Evolutionary conservation across 2,797 vertebrate species (phyloP).

Genomic region (Coregonus suidteri): DNA sequence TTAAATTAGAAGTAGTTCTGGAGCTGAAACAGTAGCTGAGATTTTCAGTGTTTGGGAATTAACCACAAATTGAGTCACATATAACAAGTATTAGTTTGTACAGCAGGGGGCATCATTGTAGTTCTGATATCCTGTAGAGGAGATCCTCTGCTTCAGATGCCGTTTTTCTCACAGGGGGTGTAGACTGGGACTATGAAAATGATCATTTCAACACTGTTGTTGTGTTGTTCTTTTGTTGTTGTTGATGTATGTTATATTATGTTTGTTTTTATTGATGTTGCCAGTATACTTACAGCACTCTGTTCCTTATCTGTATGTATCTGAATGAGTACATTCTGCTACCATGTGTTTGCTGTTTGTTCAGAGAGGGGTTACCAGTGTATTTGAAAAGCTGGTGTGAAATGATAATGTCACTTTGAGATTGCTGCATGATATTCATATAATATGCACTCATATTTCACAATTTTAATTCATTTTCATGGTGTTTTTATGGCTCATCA

Average conservation of each 20-base stretch:
- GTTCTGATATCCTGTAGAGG: constrained; percentile 35
- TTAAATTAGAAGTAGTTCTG: background rate
- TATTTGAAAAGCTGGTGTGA: background rate
- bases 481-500: background rate
- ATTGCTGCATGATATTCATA: background rate
- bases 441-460: too few relatives aligned
- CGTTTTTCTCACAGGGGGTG: constrained; percentile 47
- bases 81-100: background rate
- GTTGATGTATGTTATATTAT: background rate
- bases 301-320: background rate
- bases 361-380: background rate
- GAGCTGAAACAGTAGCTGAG: background rate
- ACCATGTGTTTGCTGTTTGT: background rate
- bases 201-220: background rate
- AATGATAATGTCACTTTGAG: too few relatives aligned
- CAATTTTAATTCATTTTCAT: background rate
- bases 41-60: background rate
- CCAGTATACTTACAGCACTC: background rate
- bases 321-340: background rate
- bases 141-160: fast-evolving
- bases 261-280: background rate
- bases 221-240: background rate
- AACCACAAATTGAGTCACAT: background rate
- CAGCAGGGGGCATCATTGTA: constrained; percentile 67
- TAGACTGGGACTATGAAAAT: background rate